These are phyloP conservation scores for Coenonympha arcania DNA, from an alignment of 2,888 invertebrate genomes.

Conservation along the genomic window DNA sequence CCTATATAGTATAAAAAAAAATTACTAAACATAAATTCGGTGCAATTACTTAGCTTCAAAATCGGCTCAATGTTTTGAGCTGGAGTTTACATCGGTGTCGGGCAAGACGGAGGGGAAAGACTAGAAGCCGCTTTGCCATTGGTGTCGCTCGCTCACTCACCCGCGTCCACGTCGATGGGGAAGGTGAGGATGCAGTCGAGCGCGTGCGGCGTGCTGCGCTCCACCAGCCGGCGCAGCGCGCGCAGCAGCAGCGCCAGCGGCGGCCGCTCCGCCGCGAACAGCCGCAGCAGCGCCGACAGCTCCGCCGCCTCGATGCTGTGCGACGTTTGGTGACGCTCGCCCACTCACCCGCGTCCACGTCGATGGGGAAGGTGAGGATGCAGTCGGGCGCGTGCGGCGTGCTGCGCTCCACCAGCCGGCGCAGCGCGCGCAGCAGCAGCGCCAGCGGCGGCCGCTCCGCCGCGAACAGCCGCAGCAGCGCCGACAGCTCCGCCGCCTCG, in stretches of 20 bases:
- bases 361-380: conserved; percentile 71
- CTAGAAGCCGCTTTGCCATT: no score
- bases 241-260: conserved; percentile 70
- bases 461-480: conserved; percentile 76
- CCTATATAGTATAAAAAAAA: no score
- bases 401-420: conserved; percentile 51
- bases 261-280: conserved; percentile 74
- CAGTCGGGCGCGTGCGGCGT: conserved; percentile 69
- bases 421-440: conserved; percentile 62
- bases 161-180: conserved; percentile 45
- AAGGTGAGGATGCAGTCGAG: conserved; percentile 75
- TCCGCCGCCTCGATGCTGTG: conserved; percentile 70
- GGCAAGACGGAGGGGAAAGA: no score
- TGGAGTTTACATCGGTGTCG: no score
- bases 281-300: conserved; percentile 73
- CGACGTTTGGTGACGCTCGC: conserved; percentile 36
- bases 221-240: conserved; percentile 56
- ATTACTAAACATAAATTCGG: no score
- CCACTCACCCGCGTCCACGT: conserved; percentile 21
- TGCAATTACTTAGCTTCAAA: no score
- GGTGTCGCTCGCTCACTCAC: not conserved
- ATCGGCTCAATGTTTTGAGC: no score
- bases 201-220: conserved; percentile 49
- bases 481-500: conserved; percentile 69
- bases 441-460: conserved; percentile 71